Evolutionary conservation across 2,888 invertebrate genomes (phyloP).

Genomic region (Saturnia pavonia): DNA sequence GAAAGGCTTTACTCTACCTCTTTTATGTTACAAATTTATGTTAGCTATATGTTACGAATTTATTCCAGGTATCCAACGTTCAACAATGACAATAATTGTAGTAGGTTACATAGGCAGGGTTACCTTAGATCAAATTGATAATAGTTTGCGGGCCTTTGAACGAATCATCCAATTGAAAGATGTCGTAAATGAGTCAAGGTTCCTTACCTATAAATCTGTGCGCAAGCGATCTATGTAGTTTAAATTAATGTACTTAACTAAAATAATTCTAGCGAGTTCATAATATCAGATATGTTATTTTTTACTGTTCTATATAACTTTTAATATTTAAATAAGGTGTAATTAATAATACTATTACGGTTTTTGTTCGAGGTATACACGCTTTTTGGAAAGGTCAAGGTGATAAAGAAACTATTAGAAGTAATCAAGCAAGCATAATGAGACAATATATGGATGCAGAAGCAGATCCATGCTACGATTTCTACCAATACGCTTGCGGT

Average conservation of each 20-base stretch:
- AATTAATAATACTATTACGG: not conserved
- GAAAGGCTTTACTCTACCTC: not conserved
- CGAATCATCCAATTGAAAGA: slow-evolving; percentile 54
- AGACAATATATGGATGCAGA: slow-evolving; percentile 87
- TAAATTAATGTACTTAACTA: slow-evolving; percentile 12
- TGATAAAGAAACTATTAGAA: slow-evolving; percentile 79
- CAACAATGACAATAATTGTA: not conserved
- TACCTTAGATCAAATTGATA: slow-evolving; percentile 36
- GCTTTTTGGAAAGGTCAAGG: slow-evolving; percentile 84
- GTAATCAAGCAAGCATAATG: slow-evolving; percentile 87
- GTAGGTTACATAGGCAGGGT: not conserved
- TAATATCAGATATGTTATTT: not conserved
- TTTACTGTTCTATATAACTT: not conserved
- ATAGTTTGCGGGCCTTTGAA: slow-evolving; percentile 32
- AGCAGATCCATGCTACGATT: slow-evolving; percentile 90
- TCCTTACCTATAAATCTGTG: slow-evolving; percentile 27
- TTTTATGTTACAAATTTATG: no score
- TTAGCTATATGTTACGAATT: not conserved
- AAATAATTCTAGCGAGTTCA: not conserved
- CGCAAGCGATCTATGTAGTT: slow-evolving; percentile 10
- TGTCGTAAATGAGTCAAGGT: slow-evolving; percentile 54
- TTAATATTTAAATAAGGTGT: no score
- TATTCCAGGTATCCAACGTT: not conserved
- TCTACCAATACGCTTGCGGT: slow-evolving; percentile 93
- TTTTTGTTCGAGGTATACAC: slow-evolving; percentile 55